Evolutionary conservation across 2,797 vertebrate species (phyloP), one percentile per base, ranked within the genome.

Genomic region (Gallinago nigripennis): DNA sequence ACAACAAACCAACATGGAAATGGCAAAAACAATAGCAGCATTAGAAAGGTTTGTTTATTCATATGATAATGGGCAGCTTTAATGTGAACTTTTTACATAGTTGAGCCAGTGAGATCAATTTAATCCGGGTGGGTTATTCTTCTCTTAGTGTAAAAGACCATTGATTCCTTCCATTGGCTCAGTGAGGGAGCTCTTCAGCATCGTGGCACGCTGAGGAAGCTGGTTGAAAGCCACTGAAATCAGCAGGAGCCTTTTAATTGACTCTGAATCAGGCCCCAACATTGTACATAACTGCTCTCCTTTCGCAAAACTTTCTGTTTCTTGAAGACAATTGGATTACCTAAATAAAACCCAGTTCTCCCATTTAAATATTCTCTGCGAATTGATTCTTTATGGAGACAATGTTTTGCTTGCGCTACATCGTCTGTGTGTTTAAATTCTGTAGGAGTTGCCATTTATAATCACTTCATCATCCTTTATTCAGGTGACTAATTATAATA

Each of bases 401-500:
- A 96, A 89, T 65, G 53, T 82, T 92, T 93, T 78, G 45, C 57
- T 86, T 76, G 51, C 0, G 0, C 12, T 64, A 66, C 58, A 13
- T 70, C 66, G 84, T 84, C 88, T 88, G 10, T 28, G 35, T 70
- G 63, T 61, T 91, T 76, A 69, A 90, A 81, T 80, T 82, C 75
- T 61, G 48, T 37, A 88, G 91, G 25, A 64, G 80, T 86, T 94
- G 70, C 66, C 80, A 43, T 94, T 92, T 86, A 70, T 84, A 97
- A 92, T 92, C 27, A 7, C 71, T 92, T 91, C 85, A 93, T 92
- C 90, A 82, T 95, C 88, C 66, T 94, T 94, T 97, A 88, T 96
- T 94, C 96, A 96, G 96, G 95, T 94, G 73, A 97, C 91, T 93
- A 92, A 96, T 96, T 93, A 93, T 86, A 95, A 94, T 93, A 95